Base-by-base conservation (phyloP, 1,140 invertebrate genomes). In the Daktulosphaira vitifoliae region DNA sequence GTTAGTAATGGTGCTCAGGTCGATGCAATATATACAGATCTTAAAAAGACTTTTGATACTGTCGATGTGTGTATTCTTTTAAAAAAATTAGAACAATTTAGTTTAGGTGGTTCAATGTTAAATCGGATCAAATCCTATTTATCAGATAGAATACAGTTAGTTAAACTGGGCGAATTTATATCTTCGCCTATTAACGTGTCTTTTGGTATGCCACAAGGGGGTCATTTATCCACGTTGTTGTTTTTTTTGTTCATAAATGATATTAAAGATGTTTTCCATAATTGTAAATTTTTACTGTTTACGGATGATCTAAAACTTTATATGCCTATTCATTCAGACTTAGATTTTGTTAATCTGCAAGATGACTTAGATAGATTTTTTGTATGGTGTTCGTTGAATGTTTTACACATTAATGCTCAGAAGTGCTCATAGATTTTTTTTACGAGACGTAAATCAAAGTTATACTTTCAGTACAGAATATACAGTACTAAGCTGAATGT, bases 291-390 rank as follows among this genome's bases (percentile, higher is more conserved):
- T 16, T 22, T 18, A 48, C 16, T 48, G n/a, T 48, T 48, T 18
- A 9, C 44, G 6, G 44, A 48, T 48, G 44, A 48, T 22, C 44
- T 48, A 48, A 48, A 48, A 48, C 44, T 20, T 18, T 48, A 48
- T 20, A 20, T 48, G 18, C 44, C 15, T 15, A 48, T 48, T 48
- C 20, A 16, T 16, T 48, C 44, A 48, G 20, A 7, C 20, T 8
- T 18, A 18, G 44, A 48, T 48, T 16, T 15, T 48, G 20, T 18
- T 48, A 48, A 48, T 20, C 18, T 48, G 18, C 44, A 48, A 48
- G 16, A 15, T 18, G 11, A 48, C 20, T 48, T 48, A 22, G 20
- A 48, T 48, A 18, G 23, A 15, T 49, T 49, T 49, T 15, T 22
- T 15, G 1, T 13, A 9, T 49, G 46, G 22, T 49, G 46, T 25